Evolutionary conservation across 2,888 invertebrate species (phyloP).

Genomic region (Plebejus anna): DNA sequence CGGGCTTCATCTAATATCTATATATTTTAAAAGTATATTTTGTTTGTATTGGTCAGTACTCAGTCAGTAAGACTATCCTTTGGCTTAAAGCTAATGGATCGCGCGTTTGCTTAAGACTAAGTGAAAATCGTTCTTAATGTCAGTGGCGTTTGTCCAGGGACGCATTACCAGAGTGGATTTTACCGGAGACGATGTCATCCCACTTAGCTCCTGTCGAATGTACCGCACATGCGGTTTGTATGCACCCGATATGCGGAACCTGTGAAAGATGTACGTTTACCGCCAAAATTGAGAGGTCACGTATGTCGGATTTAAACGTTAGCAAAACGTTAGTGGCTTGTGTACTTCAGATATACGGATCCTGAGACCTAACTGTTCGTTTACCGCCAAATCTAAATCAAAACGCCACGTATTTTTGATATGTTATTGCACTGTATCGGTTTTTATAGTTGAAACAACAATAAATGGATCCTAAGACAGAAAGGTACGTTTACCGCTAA

Average conservation of each 20-base stretch:
- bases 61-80: neutral
- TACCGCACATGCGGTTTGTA: neutral
- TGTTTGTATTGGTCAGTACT: neutral
- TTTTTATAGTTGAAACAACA: too few species aligned
- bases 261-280: neutral
- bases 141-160: neutral
- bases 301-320: neutral
- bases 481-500: neutral
- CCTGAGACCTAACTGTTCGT: too few species aligned
- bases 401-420: too few species aligned
- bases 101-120: neutral
- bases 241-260: neutral
- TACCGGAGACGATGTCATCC: neutral
- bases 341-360: too few species aligned
- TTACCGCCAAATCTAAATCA: too few species aligned
- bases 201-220: neutral
- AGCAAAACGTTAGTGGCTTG: too few species aligned
- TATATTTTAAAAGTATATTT: neutral
- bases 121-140: conserved; percentile 2
- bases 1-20: too few species aligned
- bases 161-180: conserved; percentile 5
- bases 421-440: too few species aligned
- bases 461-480: too few species aligned
- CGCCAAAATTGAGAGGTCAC: neutral
- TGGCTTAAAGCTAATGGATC: neutral